phyloP scores from a whole-genome alignment of 2,797 vertebrate genomes.

The Garrulus glandarius region DNA sequence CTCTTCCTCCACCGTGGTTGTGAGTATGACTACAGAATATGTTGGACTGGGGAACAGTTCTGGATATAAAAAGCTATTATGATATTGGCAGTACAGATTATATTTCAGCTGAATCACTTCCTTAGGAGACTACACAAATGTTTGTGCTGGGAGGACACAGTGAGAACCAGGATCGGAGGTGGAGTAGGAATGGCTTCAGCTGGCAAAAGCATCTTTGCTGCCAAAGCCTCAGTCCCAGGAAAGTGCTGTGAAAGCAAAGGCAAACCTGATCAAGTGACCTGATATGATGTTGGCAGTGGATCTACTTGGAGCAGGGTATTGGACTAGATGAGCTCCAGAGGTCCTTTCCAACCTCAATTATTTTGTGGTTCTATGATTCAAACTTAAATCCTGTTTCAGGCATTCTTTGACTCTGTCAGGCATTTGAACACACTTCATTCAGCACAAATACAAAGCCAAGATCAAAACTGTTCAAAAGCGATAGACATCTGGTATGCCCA shows the following conservation, averaged over 20 bases:
- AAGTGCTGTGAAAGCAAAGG: neutral
- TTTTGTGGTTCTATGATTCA: neutral
- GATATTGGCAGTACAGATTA: neutral
- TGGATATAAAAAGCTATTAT: neutral
- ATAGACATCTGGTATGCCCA: neutral
- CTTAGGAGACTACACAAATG: neutral
- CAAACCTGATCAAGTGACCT: neutral
- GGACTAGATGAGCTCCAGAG: neutral
- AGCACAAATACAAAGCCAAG: neutral
- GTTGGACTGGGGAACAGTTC: neutral
- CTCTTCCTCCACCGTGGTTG: neutral
- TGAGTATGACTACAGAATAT: neutral
- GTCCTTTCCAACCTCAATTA: neutral
- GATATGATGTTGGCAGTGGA: neutral
- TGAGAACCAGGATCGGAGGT: neutral
- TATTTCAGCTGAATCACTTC: conserved; percentile 24
- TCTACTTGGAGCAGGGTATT: neutral
- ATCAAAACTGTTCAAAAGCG: neutral
- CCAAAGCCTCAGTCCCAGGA: neutral
- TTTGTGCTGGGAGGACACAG: neutral
- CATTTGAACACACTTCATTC: neutral
- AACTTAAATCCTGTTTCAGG: neutral
- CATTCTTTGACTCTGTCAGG: neutral
- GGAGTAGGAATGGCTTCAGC: neutral
- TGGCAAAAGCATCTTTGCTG: neutral